Evolutionary conservation across 2,888 invertebrate species (phyloP), one percentile per base, ranked within the genome.

Genomic region (Cephus spinipes): DNA sequence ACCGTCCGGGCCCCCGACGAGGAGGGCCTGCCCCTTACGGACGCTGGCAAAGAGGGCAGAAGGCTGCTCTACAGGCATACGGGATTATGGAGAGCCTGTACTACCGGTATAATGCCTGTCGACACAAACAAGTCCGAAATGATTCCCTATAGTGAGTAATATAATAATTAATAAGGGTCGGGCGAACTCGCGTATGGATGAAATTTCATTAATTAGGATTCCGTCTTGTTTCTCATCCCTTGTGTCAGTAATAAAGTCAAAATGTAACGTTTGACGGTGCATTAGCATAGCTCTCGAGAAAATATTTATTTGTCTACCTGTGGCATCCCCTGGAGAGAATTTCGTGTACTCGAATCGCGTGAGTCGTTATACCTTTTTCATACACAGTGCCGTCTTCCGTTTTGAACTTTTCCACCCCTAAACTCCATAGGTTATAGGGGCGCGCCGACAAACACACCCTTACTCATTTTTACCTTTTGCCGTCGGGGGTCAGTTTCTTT

Each of bases 71-170:
- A 93, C 85, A 95, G 95, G 83, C 93, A 96, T 85, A 94, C 95
- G 4, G 96, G 96, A 0, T 91, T 96, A 11, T 96, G 96, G 95
- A 93, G 93, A 86, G 93, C 93, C 76, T 95, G 95, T 88, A 91
- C 94, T 77, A 89, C 91, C 69, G 92, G 93, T 77, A 92, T 92
- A 82, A 87, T 90, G 76, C 92, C 92, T 1, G 69, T 78, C 71
- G 68, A 79, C 1, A 31, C 75, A 4, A 73, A 73, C 15, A 87
- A 83, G 9, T 83, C 82, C 6, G 75, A 75, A 31, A 76, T 74
- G 23, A 1, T 81, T 15, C 71, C 79, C 31, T 88, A 86, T 75
- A 35, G 89, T 89, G 75, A 84, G 86, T 84, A 68, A 31, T 36
- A 12, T 71, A 30, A 9, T 32, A 12, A 31, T 4, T 31, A 69